Conservation (phyloP, 1,140 invertebrate species). For the Brachionus asplanchnoidis region DNA sequence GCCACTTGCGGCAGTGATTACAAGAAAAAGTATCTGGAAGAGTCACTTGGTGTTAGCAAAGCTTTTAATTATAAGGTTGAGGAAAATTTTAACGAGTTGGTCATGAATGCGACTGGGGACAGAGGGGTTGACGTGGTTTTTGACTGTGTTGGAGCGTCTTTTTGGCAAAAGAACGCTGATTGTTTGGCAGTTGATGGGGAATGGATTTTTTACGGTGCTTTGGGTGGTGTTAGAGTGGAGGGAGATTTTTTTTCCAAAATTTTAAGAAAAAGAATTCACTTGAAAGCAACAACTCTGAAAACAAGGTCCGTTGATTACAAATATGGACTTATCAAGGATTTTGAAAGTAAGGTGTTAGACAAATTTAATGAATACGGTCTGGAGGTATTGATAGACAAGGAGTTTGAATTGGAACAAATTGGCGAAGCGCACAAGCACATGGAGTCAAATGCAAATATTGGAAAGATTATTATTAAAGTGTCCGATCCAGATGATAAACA, state of each 20-base stretch:
- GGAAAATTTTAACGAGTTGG: constrained; percentile 46
- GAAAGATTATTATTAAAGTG: constrained; percentile 51
- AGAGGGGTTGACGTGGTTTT: constrained; percentile 53
- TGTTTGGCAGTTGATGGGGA: constrained; percentile 50
- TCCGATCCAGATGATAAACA: constrained; percentile 42
- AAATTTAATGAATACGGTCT: constrained; percentile 47
- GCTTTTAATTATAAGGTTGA: constrained; percentile 56
- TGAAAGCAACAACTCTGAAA: constrained; percentile 51
- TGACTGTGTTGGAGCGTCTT: constrained; percentile 54
- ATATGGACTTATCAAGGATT: constrained; percentile 45
- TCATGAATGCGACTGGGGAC: constrained; percentile 48
- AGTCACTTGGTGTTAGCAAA: constrained; percentile 47
- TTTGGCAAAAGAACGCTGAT: constrained; percentile 52
- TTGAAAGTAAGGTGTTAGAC: constrained; percentile 43
- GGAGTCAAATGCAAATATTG: constrained; percentile 51
- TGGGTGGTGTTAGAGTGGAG: constrained; percentile 50
- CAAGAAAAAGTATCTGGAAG: constrained; percentile 48
- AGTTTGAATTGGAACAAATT: constrained; percentile 48
- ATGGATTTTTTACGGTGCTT: constrained; percentile 55
- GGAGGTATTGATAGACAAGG: constrained; percentile 48
- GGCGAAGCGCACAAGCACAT: constrained; percentile 50
- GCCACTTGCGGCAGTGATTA: constrained; percentile 52
- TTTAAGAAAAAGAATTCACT: constrained; percentile 49
- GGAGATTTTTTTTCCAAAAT: constrained; percentile 49
- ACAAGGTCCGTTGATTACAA: constrained; percentile 52